phyloP scores from a whole-genome alignment of 1,140 invertebrate species.

The Drosophila parvula region DNA sequence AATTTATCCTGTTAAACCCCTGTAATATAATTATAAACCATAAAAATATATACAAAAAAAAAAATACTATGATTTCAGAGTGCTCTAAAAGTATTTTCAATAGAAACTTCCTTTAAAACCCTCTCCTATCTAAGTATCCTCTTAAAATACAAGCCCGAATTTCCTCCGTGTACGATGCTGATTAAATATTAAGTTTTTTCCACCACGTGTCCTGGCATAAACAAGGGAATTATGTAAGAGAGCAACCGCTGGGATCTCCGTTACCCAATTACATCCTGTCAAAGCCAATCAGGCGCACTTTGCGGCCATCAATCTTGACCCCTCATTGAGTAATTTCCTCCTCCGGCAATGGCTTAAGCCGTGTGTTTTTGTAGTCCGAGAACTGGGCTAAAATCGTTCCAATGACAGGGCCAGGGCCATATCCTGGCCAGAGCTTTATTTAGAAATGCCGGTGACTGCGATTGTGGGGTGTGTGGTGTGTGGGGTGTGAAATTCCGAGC shows the following conservation, averaged over 20 bases:
- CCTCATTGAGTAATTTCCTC: conserved; percentile 74
- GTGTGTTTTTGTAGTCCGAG: conserved; percentile 51
- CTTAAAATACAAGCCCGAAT: not conserved
- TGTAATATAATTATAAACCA: not conserved
- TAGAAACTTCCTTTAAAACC: not conserved
- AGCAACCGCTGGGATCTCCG: not conserved
- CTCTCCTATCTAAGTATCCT: not conserved
- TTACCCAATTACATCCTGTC: conserved; percentile 42
- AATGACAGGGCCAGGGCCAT: conserved; percentile 48
- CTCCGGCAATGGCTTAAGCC: conserved; percentile 58
- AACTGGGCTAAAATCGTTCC: conserved; percentile 31
- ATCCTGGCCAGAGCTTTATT: conserved; percentile 51
- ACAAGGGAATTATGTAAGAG: conserved; percentile 38
- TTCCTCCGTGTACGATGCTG: not conserved
- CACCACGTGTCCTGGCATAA: not conserved
- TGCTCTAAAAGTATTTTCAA: not conserved
- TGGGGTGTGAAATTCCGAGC: conserved; percentile 1
- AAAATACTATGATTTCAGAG: not conserved
- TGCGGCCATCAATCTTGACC: conserved; percentile 34
- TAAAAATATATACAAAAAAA: not conserved
- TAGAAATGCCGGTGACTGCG: conserved; percentile 58
- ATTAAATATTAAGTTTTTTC: not conserved
- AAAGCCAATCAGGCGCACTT: conserved; percentile 35
- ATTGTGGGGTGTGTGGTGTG: not conserved
- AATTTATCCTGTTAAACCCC: not conserved